Conservation (phyloP, 2,113 vertebrate genomes). For the Saimiri boliviensis region DNA sequence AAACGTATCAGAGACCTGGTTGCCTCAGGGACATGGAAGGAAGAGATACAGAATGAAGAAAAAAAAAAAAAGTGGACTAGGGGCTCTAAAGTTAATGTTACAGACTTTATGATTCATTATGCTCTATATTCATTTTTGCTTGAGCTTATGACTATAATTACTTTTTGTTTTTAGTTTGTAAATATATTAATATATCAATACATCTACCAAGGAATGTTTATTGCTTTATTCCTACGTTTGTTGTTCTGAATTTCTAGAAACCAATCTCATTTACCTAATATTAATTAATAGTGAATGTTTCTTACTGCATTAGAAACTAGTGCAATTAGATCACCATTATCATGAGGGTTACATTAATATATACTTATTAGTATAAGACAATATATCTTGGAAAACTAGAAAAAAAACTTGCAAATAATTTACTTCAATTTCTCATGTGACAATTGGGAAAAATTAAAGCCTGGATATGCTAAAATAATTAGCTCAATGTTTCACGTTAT, state of each 20-base stretch:
- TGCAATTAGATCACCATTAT: not conserved
- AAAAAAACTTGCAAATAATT: not conserved
- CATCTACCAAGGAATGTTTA: not conserved
- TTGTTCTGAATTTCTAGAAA: not conserved
- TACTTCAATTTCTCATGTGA: not conserved
- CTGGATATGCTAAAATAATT: not conserved
- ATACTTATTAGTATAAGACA: not conserved
- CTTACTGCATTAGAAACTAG: not conserved
- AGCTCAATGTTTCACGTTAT: not conserved
- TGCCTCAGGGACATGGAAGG: not conserved
- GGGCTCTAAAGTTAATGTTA: not conserved
- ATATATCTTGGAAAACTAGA: not conserved
- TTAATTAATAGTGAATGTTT: not conserved
- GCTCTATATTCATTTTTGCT: not conserved
- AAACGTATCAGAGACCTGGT: not conserved
- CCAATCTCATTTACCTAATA: not conserved
- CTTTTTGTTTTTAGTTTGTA: not conserved
- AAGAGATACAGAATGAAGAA: not conserved
- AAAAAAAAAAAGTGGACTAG: not conserved
- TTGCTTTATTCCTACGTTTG: not conserved
- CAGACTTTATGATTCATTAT: not conserved
- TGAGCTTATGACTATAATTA: not conserved
- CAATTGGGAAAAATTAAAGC: not conserved
- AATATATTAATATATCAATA: not conserved
- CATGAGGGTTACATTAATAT: accelerated